Evolutionary conservation across 2,113 vertebrate genomes (phyloP).

Genomic region (Monarcha castaneiventris): DNA sequence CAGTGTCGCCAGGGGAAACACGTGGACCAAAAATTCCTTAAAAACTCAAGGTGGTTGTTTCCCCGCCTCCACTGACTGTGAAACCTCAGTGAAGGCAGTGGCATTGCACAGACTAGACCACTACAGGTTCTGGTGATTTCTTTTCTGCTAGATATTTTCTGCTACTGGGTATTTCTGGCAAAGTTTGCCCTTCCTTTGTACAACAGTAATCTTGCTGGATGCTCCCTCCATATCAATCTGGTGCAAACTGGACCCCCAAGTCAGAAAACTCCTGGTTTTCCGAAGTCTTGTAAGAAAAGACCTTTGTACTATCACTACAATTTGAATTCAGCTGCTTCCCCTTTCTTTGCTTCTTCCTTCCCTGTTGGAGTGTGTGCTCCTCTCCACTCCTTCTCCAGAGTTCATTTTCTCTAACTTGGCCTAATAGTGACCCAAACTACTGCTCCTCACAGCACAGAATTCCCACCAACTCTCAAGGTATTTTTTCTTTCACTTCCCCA

Average conservation of each 20-base stretch:
- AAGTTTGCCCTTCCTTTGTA: background rate
- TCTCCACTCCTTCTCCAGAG: background rate
- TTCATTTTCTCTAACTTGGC: background rate
- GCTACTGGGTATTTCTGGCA: background rate
- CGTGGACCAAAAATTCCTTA: background rate
- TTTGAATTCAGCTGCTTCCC: background rate
- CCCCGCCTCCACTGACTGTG: background rate
- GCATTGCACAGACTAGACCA: background rate
- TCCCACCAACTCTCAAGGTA: background rate
- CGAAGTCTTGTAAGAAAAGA: background rate
- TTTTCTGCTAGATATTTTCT: background rate
- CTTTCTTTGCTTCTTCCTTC: background rate
- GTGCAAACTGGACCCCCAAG: background rate
- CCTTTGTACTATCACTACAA: background rate
- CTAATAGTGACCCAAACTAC: background rate
- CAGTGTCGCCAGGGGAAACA: background rate
- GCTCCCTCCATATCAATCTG: accelerated
- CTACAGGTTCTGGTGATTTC: background rate
- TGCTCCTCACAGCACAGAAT: background rate
- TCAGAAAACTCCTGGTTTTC: background rate
- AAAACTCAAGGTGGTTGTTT: background rate
- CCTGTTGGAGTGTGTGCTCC: accelerated
- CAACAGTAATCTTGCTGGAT: background rate
- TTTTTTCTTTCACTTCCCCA: background rate
- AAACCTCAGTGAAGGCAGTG: background rate